A percentile compares a stretch with the other conserved stretches of the same genome.
phyloP scores from a whole-genome alignment of 2,797 vertebrate species.

The Onychomys torridus region DNA sequence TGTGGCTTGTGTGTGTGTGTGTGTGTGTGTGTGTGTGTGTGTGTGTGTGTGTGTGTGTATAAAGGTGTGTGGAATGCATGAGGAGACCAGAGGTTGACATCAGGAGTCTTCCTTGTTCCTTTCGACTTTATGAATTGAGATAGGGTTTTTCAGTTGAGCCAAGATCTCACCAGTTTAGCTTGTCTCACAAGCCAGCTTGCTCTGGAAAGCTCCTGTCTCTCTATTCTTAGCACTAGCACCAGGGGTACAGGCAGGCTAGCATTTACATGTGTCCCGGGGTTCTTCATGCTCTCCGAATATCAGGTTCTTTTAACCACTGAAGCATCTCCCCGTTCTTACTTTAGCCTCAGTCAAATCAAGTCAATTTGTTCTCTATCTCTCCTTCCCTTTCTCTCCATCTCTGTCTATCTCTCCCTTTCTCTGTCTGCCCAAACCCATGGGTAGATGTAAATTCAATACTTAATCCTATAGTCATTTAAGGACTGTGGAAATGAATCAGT shows the following conservation, averaged over 20 bases:
- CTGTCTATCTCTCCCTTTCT: too few species aligned
- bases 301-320: not conserved
- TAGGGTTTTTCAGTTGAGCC: not conserved
- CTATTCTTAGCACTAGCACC: not conserved
- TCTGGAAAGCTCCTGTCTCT: not conserved
- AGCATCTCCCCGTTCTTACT: not conserved
- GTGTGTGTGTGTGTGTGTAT: too few species aligned
- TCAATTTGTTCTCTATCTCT: not conserved
- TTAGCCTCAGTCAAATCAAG: not conserved
- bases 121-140: not conserved
- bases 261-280: not conserved
- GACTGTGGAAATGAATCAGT: not conserved
- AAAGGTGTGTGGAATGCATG: not conserved
- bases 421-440: not conserved
- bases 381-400: not conserved
- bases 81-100: too few species aligned
- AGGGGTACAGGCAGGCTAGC: not conserved
- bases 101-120: too few species aligned
- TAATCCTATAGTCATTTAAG: not conserved
- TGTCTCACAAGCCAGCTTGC: not conserved
- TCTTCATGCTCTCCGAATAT: not conserved
- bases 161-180: not conserved
- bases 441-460: not conserved
- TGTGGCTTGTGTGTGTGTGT: not conserved
- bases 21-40: not conserved